These are phyloP conservation scores for Panagrolaimus sp. DNA, from an alignment of 1,140 invertebrate genomes.

Conservation along the genomic window DNA sequence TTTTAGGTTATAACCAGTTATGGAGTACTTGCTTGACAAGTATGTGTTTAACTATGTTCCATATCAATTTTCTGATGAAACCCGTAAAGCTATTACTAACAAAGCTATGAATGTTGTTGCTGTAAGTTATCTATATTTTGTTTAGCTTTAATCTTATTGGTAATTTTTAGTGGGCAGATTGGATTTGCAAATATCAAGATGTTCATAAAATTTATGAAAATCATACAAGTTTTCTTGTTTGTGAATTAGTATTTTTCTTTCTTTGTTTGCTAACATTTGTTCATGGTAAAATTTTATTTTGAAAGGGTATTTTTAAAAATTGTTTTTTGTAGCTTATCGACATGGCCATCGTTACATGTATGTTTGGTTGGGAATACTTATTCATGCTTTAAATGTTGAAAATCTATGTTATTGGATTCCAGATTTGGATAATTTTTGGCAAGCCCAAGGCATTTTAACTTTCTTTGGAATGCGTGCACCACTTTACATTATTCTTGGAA, in stretches of 20 bases:
- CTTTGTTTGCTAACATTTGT: constrained; percentile 58
- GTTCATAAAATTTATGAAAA: constrained; percentile 58
- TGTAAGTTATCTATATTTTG: constrained; percentile 29
- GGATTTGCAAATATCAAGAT: constrained; percentile 60
- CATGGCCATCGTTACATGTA: constrained; percentile 49
- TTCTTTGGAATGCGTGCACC: constrained; percentile 54
- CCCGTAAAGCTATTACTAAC: constrained; percentile 36
- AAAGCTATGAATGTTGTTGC: constrained; percentile 36
- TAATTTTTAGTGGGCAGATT: constrained; percentile 59
- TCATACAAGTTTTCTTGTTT: constrained; percentile 59
- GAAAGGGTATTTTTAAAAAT: no score
- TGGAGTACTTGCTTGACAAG: constrained; percentile 47
- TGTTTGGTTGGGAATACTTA: constrained; percentile 54
- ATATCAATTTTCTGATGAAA: constrained; percentile 41
- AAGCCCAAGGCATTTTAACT: constrained; percentile 54
- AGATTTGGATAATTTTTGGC: constrained; percentile 55
- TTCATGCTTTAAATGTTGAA: constrained; percentile 51
- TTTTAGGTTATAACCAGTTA: constrained; percentile 12
- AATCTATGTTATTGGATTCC: constrained; percentile 52
- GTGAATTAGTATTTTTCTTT: constrained; percentile 58
- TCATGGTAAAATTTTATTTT: no score
- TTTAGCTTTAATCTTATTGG: constrained; percentile 18
- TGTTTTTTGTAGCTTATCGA: no score
- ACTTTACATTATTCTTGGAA: constrained; percentile 51
- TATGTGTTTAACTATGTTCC: constrained; percentile 49